A percentile compares a stretch with the other conserved stretches of the same genome.
phyloP scores from a whole-genome alignment of 1,140 invertebrate species.

The Diorhabda elongata region DNA sequence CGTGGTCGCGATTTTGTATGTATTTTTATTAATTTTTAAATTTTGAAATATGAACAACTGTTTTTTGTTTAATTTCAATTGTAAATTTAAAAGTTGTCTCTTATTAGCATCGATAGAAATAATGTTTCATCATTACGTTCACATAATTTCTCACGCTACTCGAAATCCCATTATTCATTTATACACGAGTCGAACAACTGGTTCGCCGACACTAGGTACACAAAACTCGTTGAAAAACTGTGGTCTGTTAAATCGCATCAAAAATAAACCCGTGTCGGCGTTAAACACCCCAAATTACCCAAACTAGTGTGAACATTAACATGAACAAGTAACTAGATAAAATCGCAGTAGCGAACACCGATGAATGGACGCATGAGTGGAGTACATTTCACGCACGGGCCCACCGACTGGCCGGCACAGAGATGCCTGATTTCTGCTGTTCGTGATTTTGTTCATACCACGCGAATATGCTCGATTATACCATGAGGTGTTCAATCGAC shows the following conservation, averaged over 20 bases:
- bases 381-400: conserved; percentile 27
- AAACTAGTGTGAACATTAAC: conserved; percentile 31
- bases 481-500: too few relatives aligned
- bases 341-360: conserved; percentile 22
- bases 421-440: conserved; percentile 21
- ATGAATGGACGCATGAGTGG: conserved; percentile 27
- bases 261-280: conserved; percentile 23
- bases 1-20: too few relatives aligned
- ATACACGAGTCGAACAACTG: conserved; percentile 2
- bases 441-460: neutral
- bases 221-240: conserved; percentile 12
- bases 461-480: neutral
- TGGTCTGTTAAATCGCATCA: conserved; percentile 21
- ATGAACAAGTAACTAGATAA: conserved; percentile 32
- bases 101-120: neutral
- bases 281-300: conserved; percentile 27
- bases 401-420: conserved; percentile 23
- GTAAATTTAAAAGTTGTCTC: too few relatives aligned
- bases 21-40: too few relatives aligned
- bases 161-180: neutral
- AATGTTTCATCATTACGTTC: neutral
- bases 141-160: neutral
- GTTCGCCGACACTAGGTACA: neutral
- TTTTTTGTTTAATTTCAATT: too few relatives aligned
- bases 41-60: too few relatives aligned